Evolutionary conservation across 2,888 invertebrate species (phyloP).

Genomic region (Cosmia trapezina): DNA sequence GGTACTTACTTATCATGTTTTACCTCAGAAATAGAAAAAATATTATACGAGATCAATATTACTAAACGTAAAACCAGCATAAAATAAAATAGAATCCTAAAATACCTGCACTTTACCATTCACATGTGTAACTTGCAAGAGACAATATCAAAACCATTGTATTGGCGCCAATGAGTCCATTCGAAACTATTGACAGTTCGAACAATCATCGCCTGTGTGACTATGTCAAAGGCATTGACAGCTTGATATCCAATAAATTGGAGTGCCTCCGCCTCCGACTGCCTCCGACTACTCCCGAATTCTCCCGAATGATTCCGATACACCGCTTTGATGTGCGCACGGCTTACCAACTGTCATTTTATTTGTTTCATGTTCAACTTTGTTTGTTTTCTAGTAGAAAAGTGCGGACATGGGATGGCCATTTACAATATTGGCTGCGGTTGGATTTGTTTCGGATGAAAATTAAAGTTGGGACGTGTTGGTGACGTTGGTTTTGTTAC

Average conservation of each 20-base stretch:
- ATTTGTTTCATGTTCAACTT: slow-evolving; percentile 54
- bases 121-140: slow-evolving; percentile 11
- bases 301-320: slow-evolving; percentile 54
- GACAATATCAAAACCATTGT: slow-evolving; percentile 41
- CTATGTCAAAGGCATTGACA: slow-evolving; percentile 73
- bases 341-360: slow-evolving; percentile 59
- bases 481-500: background rate
- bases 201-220: slow-evolving; percentile 65
- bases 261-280: slow-evolving; percentile 62
- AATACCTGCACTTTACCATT: slow-evolving; percentile 11
- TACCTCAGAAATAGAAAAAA: too few species aligned
- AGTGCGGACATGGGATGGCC: slow-evolving; percentile 39
- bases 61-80: too few species aligned
- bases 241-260: slow-evolving; percentile 75
- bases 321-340: slow-evolving; percentile 59
- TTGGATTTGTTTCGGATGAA: slow-evolving; percentile 12
- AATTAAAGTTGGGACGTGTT: slow-evolving; percentile 2
- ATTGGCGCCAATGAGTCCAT: slow-evolving; percentile 49
- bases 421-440: slow-evolving; percentile 53
- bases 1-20: too few species aligned
- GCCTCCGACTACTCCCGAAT: slow-evolving; percentile 38
- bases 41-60: too few species aligned
- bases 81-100: background rate
- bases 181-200: slow-evolving; percentile 64
- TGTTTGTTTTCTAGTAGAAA: slow-evolving; percentile 52